Percentiles rank a stretch among this genome's conserved stretches.
Conservation (phyloP, 2,113 vertebrate genomes). For the Hypocryptadius cinnamomeus region DNA sequence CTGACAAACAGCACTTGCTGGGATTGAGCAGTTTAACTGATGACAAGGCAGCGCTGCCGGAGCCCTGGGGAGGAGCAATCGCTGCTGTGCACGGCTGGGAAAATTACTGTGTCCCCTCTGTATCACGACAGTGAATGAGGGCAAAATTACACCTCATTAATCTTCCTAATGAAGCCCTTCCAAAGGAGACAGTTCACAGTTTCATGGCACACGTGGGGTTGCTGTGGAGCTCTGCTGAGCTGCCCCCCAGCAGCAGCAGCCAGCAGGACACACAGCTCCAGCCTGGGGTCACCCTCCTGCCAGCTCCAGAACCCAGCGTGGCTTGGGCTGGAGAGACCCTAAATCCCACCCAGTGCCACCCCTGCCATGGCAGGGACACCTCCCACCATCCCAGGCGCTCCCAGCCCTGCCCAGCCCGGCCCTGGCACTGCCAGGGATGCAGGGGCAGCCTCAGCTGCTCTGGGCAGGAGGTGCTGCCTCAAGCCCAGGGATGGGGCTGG, state of each 20-base stretch:
- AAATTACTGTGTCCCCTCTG: background rate
- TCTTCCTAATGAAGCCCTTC: constrained; percentile 43
- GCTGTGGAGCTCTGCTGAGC: constrained; percentile 5
- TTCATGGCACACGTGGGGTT: background rate
- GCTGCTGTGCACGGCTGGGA: constrained; percentile 19
- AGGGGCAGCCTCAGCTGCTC: background rate
- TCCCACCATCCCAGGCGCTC: background rate
- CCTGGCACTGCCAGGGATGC: background rate
- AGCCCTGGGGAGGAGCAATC: background rate
- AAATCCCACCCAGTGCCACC: background rate
- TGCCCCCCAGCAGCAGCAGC: background rate
- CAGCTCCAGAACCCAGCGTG: rapidly evolving
- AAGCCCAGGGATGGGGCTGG: background rate
- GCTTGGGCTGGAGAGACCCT: background rate
- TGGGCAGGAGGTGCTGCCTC: background rate
- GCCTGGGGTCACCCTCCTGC: background rate
- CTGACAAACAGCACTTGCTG: constrained; percentile 48
- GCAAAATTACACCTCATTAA: constrained; percentile 14
- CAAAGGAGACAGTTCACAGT: constrained; percentile 12
- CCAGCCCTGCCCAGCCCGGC: background rate
- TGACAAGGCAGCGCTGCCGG: background rate
- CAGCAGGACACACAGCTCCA: background rate
- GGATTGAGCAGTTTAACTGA: constrained; percentile 24
- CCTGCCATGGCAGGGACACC: background rate
- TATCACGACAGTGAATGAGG: background rate